Base-by-base conservation (phyloP, 1,140 invertebrate species). In the Formica selysi region DNA sequence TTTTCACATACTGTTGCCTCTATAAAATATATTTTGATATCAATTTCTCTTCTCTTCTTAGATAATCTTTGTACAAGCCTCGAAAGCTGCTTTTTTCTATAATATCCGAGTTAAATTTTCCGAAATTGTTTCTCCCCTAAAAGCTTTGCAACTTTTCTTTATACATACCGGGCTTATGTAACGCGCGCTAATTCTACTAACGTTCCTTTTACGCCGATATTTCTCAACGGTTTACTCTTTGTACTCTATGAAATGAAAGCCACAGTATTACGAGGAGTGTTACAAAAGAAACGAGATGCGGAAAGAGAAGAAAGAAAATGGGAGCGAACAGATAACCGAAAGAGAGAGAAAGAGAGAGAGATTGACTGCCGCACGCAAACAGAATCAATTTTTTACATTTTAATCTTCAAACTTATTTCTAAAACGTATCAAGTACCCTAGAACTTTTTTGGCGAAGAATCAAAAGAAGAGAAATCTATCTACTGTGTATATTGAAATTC, bases 211-310 rank as follows among this genome's bases (percentile, higher is more conserved):
- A 36, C 7, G n/a, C 16, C 0, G n/a, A 78, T 41, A 78, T 79
- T 67, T 68, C 48, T 79, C 76, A 36, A 68, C 62, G 76, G 41
- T 79, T 79, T 79, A 68, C 62, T 68, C 62, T 79, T 78, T 78
- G 76, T 78, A 32, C 76, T 22, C 19, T 36, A 36, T 26, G 41
- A 68, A 79, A 79, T 68, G 44, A 79, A 68, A 79, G 76, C 67
- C 62, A 19, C 19, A 36, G 44, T 8, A 68, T 68, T 51, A 36
- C 29, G 44, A 79, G 19, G 29, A 68, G 62, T 11, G 29, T 68
- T 68, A 67, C 41, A 70, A 86, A 65, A 57, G n/a, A 48, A 80
- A 19, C 54, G 73, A 44, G 48, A 41, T 16, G 22, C n/a, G 59
- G 7, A n/a, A 5, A 22, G 16, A 29, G 19, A 44, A 44, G 38